phyloP scores from a whole-genome alignment of 1,140 invertebrate genomes.

The Aradophagus sp. region DNA sequence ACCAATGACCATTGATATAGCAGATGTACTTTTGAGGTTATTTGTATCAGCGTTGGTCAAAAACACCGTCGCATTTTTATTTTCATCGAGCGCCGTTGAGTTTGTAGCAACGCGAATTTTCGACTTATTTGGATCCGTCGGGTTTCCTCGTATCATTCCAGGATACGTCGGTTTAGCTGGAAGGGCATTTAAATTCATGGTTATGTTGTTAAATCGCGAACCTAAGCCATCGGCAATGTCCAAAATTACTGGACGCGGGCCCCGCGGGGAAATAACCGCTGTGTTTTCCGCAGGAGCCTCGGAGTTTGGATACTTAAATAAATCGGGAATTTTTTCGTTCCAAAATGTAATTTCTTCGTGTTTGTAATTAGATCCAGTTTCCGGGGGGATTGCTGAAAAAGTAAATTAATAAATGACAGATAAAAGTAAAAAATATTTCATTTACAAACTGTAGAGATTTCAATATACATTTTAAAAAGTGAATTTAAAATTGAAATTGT shows the following conservation, averaged over 20 bases:
- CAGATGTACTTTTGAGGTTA: constrained; percentile 67
- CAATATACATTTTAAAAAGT: too few species aligned
- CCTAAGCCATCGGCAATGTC: constrained; percentile 62
- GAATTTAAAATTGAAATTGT: too few species aligned
- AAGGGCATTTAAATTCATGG: constrained; percentile 28
- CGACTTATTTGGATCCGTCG: constrained; percentile 3
- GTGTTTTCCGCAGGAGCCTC: constrained; percentile 50
- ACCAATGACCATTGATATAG: constrained; percentile 83
- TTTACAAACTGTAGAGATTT: too few species aligned
- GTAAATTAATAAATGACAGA: constrained; percentile 1
- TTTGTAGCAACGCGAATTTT: constrained; percentile 1
- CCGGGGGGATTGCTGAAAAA: constrained; percentile 80
- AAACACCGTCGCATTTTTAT: constrained; percentile 15
- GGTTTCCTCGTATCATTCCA: constrained; percentile 12
- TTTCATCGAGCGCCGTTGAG: not conserved
- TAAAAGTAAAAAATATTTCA: too few species aligned
- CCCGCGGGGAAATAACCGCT: constrained; percentile 32
- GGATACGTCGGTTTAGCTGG: not conserved
- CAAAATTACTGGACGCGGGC: constrained; percentile 61
- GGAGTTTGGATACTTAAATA: constrained; percentile 72
- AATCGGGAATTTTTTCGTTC: constrained; percentile 81
- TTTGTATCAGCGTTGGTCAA: constrained; percentile 29
- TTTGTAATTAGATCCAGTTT: constrained; percentile 79
- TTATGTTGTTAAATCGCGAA: constrained; percentile 54
- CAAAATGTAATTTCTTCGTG: constrained; percentile 81